phyloP scores from a whole-genome alignment of 2,797 vertebrate species.

The Glyptemys insculpta region DNA sequence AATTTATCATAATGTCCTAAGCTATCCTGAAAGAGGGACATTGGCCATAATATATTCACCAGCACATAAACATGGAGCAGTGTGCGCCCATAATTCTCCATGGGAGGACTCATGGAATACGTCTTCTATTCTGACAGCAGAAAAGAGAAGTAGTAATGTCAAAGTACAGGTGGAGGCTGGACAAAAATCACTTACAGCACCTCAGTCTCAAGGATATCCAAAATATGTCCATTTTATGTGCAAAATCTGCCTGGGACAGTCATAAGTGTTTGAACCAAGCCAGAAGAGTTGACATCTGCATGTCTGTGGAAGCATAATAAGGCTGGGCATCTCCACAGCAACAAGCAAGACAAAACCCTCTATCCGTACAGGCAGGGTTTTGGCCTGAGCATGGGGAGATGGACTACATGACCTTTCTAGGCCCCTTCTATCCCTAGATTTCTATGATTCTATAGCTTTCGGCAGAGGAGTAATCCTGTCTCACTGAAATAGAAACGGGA shows the following conservation, averaged over 20 bases:
- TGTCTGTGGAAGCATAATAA: background rate
- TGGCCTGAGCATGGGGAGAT: background rate
- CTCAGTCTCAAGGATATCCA: background rate
- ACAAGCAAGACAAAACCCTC: background rate
- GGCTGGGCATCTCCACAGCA: background rate
- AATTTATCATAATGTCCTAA: background rate
- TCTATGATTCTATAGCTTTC: too few relatives aligned
- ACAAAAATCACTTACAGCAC: background rate
- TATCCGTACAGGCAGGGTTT: background rate
- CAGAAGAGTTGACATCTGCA: background rate
- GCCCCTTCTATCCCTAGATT: too few relatives aligned
- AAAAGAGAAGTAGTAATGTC: background rate
- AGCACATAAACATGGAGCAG: background rate
- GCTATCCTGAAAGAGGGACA: background rate
- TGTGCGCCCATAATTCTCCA: background rate
- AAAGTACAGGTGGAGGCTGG: background rate
- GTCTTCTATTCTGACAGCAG: rapidly evolving
- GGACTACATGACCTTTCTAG: too few relatives aligned
- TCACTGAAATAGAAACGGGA: background rate
- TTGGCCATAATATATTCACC: background rate
- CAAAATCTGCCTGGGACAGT: background rate
- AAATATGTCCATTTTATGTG: background rate
- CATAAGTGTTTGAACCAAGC: background rate
- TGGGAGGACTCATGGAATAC: background rate
- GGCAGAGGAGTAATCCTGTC: too few relatives aligned